Conservation (phyloP, 2,113 vertebrate species). For the Ginglymostoma cirratum region DNA sequence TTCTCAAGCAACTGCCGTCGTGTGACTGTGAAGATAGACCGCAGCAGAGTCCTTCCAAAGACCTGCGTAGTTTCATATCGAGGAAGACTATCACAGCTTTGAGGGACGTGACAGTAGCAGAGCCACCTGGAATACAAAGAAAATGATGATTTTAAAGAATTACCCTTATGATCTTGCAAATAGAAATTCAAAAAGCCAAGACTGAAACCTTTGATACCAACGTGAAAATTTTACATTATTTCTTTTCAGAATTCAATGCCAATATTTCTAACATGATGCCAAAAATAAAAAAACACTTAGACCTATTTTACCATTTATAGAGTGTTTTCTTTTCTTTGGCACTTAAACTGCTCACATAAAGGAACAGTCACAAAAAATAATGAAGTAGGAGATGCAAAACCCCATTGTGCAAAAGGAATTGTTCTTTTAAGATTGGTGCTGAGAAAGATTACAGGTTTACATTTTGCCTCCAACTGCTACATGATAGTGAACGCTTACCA, state of each 20-base stretch:
- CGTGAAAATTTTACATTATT: background rate
- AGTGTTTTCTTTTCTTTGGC: background rate
- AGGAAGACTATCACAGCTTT: constrained; percentile 94
- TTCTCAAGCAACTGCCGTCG: constrained; percentile 93
- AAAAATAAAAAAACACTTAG: background rate
- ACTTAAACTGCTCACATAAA: background rate
- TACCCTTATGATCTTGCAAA: background rate
- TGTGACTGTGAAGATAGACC: constrained; percentile 94
- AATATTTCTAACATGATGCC: background rate
- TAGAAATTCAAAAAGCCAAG: background rate
- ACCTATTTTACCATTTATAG: background rate
- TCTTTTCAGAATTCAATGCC: background rate
- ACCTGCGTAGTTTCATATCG: constrained; percentile 95
- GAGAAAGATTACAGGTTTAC: background rate
- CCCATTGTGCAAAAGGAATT: background rate
- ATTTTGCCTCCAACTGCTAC: background rate
- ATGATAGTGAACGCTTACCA: background rate
- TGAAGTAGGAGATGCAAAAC: background rate
- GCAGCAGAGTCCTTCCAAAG: constrained; percentile 88
- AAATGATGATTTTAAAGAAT: background rate
- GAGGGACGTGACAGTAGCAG: constrained; percentile 95
- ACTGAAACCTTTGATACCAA: background rate
- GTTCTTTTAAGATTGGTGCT: background rate
- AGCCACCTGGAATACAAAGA: constrained; percentile 68
- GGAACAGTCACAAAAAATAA: background rate